Evolutionary conservation across 2,797 vertebrate species (phyloP).

Genomic region (Spinibarbus caldwelli): DNA sequence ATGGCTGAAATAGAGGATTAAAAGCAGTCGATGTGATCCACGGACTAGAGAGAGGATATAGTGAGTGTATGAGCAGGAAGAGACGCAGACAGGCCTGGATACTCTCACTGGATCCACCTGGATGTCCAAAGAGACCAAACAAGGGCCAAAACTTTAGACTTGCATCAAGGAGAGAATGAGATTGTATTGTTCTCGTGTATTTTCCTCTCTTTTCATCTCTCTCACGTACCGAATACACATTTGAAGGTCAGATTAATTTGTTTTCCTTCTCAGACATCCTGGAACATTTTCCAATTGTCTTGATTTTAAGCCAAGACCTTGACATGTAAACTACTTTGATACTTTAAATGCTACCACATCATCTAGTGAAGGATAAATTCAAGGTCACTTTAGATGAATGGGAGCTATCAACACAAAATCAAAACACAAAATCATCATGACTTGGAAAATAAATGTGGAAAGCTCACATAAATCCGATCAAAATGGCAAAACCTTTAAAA

Average conservation of each 20-base stretch:
- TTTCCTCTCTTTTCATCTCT: constrained; percentile 19
- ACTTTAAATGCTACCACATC: constrained; percentile 25
- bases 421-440: background rate
- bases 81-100: constrained; percentile 47
- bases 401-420: constrained; percentile 20
- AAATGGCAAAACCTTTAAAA: background rate
- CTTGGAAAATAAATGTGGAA: background rate
- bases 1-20: constrained; percentile 32
- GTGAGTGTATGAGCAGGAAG: constrained; percentile 50
- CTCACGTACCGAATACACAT: background rate
- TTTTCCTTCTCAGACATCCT: constrained; percentile 12
- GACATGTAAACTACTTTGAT: constrained; percentile 14
- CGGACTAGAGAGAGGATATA: constrained; percentile 30
- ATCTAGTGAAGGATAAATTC: constrained; percentile 8
- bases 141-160: constrained; percentile 15
- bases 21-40: constrained; percentile 41
- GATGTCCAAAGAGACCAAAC: constrained; percentile 46
- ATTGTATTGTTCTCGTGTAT: background rate
- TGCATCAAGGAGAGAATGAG: constrained; percentile 27
- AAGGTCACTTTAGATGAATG: constrained; percentile 25
- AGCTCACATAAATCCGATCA: background rate
- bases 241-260: constrained; percentile 45
- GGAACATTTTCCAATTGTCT: constrained; percentile 40
- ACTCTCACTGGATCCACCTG: constrained; percentile 46
- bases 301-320: constrained; percentile 36